phyloP scores from a whole-genome alignment of 2,888 invertebrate species.

The Antitype chi region DNA sequence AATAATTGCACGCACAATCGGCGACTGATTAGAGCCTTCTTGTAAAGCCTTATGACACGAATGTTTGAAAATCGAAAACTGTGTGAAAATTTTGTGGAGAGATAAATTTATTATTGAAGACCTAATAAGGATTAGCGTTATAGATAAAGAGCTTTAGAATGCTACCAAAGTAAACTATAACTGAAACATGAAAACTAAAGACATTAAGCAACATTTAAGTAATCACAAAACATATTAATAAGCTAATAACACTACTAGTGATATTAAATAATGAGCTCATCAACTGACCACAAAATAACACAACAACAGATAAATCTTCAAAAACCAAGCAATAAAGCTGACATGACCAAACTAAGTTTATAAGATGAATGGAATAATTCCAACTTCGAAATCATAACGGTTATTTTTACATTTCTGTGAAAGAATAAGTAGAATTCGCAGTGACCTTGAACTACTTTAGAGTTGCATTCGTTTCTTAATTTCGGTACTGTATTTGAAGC shows the following conservation, averaged over 20 bases:
- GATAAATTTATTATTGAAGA: neutral
- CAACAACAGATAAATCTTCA: conserved; percentile 11
- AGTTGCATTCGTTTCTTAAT: conserved; percentile 75
- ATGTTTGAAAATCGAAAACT: conserved; percentile 9
- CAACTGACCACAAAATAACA: conserved; percentile 7
- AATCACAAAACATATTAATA: neutral
- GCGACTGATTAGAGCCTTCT: conserved; percentile 52
- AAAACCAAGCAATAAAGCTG: conserved; percentile 1
- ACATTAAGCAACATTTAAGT: neutral
- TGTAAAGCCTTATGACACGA: neutral
- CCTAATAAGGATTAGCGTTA: neutral
- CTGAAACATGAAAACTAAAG: neutral
- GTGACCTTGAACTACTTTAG: conserved; percentile 78
- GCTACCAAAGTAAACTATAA: neutral
- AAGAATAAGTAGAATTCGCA: conserved; percentile 70
- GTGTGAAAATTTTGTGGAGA: neutral
- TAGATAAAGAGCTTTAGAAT: neutral
- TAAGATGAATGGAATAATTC: conserved; percentile 52
- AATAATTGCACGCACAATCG: conserved; percentile 62
- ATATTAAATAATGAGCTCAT: conserved; percentile 7
- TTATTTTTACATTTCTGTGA: conserved; percentile 58
- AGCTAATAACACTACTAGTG: neutral
- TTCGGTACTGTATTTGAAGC: conserved; percentile 72
- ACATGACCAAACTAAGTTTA: conserved; percentile 8
- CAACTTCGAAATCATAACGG: conserved; percentile 46